Percentiles rank a stretch among this genome's conserved stretches.
phyloP scores from a whole-genome alignment of 1,140 invertebrate genomes.

The Drosophila varians region DNA sequence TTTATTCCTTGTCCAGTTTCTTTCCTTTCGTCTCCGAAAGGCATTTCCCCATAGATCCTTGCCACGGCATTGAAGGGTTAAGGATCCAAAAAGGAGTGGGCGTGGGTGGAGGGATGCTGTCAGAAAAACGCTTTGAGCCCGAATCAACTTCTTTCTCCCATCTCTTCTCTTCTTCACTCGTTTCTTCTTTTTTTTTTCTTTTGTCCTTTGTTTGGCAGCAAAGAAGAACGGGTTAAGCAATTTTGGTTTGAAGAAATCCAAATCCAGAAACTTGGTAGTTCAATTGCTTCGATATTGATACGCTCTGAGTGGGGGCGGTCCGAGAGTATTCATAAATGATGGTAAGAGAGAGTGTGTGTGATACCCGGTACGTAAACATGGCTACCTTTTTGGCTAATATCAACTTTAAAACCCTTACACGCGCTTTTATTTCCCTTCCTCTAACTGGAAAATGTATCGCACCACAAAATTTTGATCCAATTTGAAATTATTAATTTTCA shows the following conservation, averaged over 20 bases:
- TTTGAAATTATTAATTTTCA: no score
- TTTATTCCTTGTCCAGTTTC: slow-evolving; percentile 64
- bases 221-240: slow-evolving; percentile 23
- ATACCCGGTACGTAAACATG: no score
- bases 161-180: no score
- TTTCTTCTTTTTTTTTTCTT: background rate
- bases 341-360: no score
- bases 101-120: slow-evolving; percentile 17
- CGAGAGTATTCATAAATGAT: slow-evolving; percentile 18
- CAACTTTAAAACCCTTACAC: no score
- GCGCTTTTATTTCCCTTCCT: no score
- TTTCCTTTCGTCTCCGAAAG: slow-evolving; percentile 7
- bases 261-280: slow-evolving; percentile 3
- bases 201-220: slow-evolving; percentile 12
- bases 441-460: no score
- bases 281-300: slow-evolving; percentile 18
- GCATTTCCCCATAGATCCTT: slow-evolving; percentile 18
- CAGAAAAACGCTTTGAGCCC: slow-evolving; percentile 58
- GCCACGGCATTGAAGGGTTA: background rate
- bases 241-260: slow-evolving; percentile 12
- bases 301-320: no score
- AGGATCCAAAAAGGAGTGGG: background rate
- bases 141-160: slow-evolving; percentile 35
- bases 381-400: no score
- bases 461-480: no score